Evolutionary conservation across 2,888 invertebrate genomes (phyloP).

Genomic region (Druceiella hillmani): DNA sequence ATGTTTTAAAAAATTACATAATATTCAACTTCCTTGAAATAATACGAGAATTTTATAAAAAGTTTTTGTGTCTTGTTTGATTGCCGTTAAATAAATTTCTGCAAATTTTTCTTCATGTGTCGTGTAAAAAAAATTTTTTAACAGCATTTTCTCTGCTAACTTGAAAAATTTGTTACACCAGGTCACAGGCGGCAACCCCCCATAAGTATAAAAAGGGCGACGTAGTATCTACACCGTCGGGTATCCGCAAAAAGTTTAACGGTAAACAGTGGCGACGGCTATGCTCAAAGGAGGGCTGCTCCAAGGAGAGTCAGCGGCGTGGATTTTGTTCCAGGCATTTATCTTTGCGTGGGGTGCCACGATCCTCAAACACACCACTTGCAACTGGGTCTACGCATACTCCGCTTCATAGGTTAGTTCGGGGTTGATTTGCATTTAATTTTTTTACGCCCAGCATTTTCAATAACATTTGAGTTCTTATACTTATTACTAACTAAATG

Average conservation of each 20-base stretch:
- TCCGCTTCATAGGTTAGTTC: constrained; percentile 41
- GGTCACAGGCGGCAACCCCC: constrained; percentile 90
- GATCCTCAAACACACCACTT: constrained; percentile 44
- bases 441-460: too few relatives aligned
- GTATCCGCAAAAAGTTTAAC: constrained; percentile 98
- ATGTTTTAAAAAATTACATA: too few relatives aligned
- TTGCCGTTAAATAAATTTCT: background rate
- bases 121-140: too few relatives aligned
- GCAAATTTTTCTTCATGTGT: too few relatives aligned
- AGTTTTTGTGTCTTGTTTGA: background rate
- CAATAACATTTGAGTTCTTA: too few relatives aligned
- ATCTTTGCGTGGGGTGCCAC: constrained; percentile 71
- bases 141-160: too few relatives aligned
- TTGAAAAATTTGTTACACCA: too few relatives aligned
- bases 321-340: constrained; percentile 97
- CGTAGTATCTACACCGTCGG: constrained; percentile 88
- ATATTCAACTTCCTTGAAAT: too few relatives aligned
- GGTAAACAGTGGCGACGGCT: constrained; percentile 99
- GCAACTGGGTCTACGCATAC: constrained; percentile 42
- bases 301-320: constrained; percentile 94
- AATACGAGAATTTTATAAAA: too few relatives aligned
- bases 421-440: background rate
- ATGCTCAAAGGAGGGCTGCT: constrained; percentile 93
- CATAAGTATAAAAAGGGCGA: constrained; percentile 98
- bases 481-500: background rate